A percentile compares a stretch with the other conserved stretches of the same genome.
Conservation (phyloP, 2,113 vertebrate genomes). For the Trematomus loennbergii region DNA sequence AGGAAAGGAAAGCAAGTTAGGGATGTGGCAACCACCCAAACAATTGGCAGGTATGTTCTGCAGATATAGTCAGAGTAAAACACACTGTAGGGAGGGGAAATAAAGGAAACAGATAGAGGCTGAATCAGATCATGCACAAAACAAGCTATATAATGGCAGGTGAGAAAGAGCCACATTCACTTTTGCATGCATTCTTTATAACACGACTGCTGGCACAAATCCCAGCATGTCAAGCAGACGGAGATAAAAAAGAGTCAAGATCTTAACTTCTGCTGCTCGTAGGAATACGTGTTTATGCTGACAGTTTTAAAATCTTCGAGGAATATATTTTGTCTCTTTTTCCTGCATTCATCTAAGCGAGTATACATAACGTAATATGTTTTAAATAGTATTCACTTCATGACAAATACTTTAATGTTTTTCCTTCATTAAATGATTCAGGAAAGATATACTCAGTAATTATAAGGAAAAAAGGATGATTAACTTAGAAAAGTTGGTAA, state of each 20-base stretch:
- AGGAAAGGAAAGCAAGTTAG: slow-evolving; percentile 46
- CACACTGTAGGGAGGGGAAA: slow-evolving; percentile 33
- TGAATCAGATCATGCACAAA: slow-evolving; percentile 52
- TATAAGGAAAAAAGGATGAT: not conserved
- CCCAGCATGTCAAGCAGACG: slow-evolving; percentile 42
- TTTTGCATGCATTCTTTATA: slow-evolving; percentile 54
- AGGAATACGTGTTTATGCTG: slow-evolving; percentile 34
- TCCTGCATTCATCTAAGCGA: not conserved
- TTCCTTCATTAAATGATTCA: not conserved
- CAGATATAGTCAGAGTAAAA: slow-evolving; percentile 64
- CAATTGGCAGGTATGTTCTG: slow-evolving; percentile 49
- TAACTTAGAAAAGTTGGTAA: not conserved
- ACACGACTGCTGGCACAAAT: slow-evolving; percentile 36
- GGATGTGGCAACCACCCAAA: slow-evolving; percentile 57
- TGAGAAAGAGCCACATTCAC: slow-evolving; percentile 46
- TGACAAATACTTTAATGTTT: not conserved
- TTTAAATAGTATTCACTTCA: not conserved
- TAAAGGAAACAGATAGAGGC: slow-evolving; percentile 50
- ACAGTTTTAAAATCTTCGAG: slow-evolving; percentile 37
- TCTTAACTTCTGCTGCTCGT: slow-evolving; percentile 27
- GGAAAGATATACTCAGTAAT: not conserved
- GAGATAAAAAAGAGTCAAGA: slow-evolving; percentile 40
- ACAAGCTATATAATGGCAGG: slow-evolving; percentile 46
- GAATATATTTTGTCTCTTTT: slow-evolving; percentile 20
- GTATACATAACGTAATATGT: not conserved